phyloP scores from a whole-genome alignment of 2,797 vertebrate species.

The Acropternis orthonyx region DNA sequence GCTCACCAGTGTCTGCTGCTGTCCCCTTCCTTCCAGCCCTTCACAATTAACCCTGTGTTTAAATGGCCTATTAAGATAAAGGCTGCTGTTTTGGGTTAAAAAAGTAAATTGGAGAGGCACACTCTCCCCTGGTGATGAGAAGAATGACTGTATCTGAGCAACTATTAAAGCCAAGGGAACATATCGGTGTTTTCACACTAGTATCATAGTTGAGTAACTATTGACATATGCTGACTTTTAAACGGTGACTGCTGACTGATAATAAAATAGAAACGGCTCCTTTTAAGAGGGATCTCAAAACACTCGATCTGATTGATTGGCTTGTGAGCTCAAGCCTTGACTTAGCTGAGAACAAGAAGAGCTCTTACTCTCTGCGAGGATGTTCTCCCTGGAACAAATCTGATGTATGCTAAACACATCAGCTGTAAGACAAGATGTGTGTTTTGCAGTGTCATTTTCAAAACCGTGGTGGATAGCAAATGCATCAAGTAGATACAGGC shows the following conservation, averaged over 20 bases:
- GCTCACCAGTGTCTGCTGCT: background rate
- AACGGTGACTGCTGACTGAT: background rate
- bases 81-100: background rate
- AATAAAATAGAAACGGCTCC: background rate
- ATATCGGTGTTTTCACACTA: slow-evolving; percentile 15
- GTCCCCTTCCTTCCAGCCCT: background rate
- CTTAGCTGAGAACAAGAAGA: background rate
- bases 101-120: background rate
- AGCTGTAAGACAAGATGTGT: background rate
- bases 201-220: background rate
- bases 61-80: background rate
- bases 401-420: background rate
- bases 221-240: slow-evolving; percentile 43
- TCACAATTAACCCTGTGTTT: background rate
- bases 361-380: background rate
- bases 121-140: background rate
- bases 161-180: background rate
- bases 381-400: background rate
- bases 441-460: slow-evolving; percentile 11
- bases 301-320: background rate
- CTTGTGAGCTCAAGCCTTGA: background rate
- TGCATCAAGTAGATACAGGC: background rate
- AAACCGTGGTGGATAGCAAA: background rate
- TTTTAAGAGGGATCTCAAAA: background rate
- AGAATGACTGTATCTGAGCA: background rate